Base-by-base conservation (phyloP, 35 echinoderm and acorn worm species). In the Ophiothrix spiculata region DNA sequence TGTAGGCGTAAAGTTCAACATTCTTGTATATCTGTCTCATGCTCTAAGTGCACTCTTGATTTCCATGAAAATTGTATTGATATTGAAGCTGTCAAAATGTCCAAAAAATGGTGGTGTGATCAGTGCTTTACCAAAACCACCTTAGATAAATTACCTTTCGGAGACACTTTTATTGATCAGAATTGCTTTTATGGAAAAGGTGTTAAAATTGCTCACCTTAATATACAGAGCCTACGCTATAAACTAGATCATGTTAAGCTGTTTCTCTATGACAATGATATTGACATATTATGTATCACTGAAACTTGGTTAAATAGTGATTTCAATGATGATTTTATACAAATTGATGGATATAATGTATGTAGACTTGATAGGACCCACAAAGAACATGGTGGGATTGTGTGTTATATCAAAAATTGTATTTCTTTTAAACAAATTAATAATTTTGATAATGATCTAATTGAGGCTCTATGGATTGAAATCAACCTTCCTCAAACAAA, bases 251-350 rank as follows among this genome's bases (percentile, higher is more conserved):
- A 69, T 69, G 4, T 69, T 25, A 6, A 69, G 17, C 17, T 69
- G 17, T 69, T 69, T 69, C 8, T 69, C 3, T 2, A 69, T n/a
- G 3, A 10, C 2, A 69, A 69, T n/a, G 29, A 69, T 69, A 25
- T 69, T 78, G n/a, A n/a, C n/a, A n/a, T n/a, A n/a, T 35, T 78
- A 10, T 78, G 76, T 78, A 35, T 78, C 1, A 78, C 76, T 16
- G 32, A 78, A 78, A 78, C 12, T 78, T 78, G 76, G 76, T 34
- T 78, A 3, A 78, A 3, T 34, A 31, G 31, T 39, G 38, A 69
- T 69, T 25, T 10, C 29, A 28, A 69, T 69, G 25, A 69, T 69
- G 29, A 69, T 69, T 69, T 25, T 4, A 69, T 69, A 25, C 16
- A 69, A 69, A 69, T 69, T 25, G 1, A 15, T 25, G 60, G 60